These are phyloP conservation scores for Alviniconcha marisindica DNA, from an alignment of 1,140 invertebrate species.

Conservation along the genomic window DNA sequence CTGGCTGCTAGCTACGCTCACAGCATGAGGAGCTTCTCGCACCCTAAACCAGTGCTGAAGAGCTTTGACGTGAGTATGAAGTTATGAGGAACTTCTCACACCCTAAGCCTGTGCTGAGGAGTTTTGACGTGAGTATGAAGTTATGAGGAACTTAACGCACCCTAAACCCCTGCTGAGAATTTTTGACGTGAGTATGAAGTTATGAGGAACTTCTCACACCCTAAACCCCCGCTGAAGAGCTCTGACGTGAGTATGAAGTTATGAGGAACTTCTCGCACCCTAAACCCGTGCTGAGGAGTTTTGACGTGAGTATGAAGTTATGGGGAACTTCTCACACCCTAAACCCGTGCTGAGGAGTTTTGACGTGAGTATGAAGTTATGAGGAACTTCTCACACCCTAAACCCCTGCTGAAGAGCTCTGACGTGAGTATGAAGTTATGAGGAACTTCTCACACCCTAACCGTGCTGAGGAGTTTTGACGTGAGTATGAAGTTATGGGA, in stretches of 20 bases:
- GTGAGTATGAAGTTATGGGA: no score
- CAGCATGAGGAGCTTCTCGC: slow-evolving; percentile 43
- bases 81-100: slow-evolving; percentile 43
- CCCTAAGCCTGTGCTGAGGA: slow-evolving; percentile 41
- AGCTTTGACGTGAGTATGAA: slow-evolving; percentile 42
- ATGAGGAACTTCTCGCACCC: slow-evolving; percentile 38
- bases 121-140: slow-evolving; percentile 40
- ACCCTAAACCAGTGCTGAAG: slow-evolving; percentile 41
- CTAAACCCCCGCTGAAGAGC: slow-evolving; percentile 39
- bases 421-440: slow-evolving; percentile 41
- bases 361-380: slow-evolving; percentile 42
- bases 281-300: slow-evolving; percentile 41
- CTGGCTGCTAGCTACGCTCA: slow-evolving; percentile 22
- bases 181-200: slow-evolving; percentile 39
- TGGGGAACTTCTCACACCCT: slow-evolving; percentile 37
- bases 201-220: slow-evolving; percentile 44
- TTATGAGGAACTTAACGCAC: slow-evolving; percentile 42
- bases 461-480: slow-evolving; percentile 43
- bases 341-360: slow-evolving; percentile 40
- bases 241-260: slow-evolving; percentile 38
- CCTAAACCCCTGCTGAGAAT: slow-evolving; percentile 41
- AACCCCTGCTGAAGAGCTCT: slow-evolving; percentile 40
- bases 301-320: slow-evolving; percentile 43
- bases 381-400: slow-evolving; percentile 40
- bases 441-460: slow-evolving; percentile 41